Base-by-base conservation (phyloP, 2,888 invertebrate genomes). In the Catocala fraxini region DNA sequence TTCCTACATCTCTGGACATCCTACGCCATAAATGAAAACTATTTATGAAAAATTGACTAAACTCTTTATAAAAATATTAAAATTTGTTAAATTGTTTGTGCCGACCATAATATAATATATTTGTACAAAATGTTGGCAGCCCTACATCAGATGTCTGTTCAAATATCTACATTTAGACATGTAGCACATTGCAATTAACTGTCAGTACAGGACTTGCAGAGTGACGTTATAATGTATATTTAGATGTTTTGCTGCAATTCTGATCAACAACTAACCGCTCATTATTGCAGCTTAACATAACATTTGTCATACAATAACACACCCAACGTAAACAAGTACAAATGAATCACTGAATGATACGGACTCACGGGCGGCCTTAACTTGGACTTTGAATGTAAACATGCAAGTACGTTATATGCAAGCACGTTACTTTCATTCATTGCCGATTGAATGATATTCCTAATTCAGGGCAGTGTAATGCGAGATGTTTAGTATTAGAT, bases 311-410 rank as follows among this genome's bases (percentile, higher is more conserved):
- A 51, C 59, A 62, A 61, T 35, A 63, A 52, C 45, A 52, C 43
- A 45, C 47, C 42, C 41, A 47, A 48, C 15, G 59, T 63, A 62
- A 61, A 70, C 58, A 72, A 70, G 41, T 47, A 51, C 49, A 47
- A 53, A 70, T 75, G 56, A 74, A 59, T 67, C 63, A 54, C 53
- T 43, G 10, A 6, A 34, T 33, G 53, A 55, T 58, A 67, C 51
- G 45, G 53, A 62, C 56, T 53, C 33, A 12, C 6, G 4, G 0
- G 39, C 33, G 43, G 43, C 65, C 25, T 15, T 25, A 25, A 25
- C n/a, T 51, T 70, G 75, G 54, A 74, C 75, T 72, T 72, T 64
- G 64, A 53, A 59, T 35, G 61, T 25, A 25, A 25, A 25, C 25
- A 25, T 25, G 25, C 25, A 25, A 25, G 25, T 25, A 25, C 25